phyloP scores from a whole-genome alignment of 2,797 vertebrate species.

The Pseudochromis fuscus region DNA sequence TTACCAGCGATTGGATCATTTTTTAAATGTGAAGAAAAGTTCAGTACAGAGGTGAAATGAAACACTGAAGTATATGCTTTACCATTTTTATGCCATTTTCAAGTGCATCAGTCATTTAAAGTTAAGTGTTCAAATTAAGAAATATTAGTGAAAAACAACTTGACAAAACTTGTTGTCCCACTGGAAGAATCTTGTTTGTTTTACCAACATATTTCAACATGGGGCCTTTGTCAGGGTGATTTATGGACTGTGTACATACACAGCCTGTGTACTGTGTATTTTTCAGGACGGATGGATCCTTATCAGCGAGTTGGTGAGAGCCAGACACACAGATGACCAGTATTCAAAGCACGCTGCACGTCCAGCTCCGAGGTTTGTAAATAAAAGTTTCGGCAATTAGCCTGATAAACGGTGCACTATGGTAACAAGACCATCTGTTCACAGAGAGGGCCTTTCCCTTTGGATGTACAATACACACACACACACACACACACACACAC shows the following conservation, averaged over 20 bases:
- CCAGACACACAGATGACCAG: not conserved
- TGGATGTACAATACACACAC: constrained; percentile 4
- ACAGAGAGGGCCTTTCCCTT: constrained; percentile 16
- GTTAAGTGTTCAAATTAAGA: constrained; percentile 2
- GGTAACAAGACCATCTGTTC: constrained; percentile 46
- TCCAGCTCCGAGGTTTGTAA: not conserved
- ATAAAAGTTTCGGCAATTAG: constrained; percentile 7
- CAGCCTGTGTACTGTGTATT: not conserved
- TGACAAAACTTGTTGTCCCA: not conserved
- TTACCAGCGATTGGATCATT: too few relatives aligned
- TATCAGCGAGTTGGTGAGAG: not conserved
- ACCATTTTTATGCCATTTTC: too few relatives aligned
- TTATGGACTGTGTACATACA: not conserved
- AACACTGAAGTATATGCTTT: too few relatives aligned
- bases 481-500: constrained; percentile 15
- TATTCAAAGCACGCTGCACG: not conserved
- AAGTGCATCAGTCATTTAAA: not conserved
- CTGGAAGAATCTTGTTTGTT: not conserved
- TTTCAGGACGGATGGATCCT: not conserved
- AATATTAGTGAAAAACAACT: constrained; percentile 33
- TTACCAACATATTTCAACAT: not conserved
- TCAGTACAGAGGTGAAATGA: too few relatives aligned
- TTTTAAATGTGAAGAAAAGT: too few relatives aligned
- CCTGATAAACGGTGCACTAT: constrained; percentile 22
- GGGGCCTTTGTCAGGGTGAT: not conserved